These are phyloP conservation scores for Acanthosepion pharaonis DNA, from an alignment of 2,888 invertebrate species.

Conservation along the genomic window DNA sequence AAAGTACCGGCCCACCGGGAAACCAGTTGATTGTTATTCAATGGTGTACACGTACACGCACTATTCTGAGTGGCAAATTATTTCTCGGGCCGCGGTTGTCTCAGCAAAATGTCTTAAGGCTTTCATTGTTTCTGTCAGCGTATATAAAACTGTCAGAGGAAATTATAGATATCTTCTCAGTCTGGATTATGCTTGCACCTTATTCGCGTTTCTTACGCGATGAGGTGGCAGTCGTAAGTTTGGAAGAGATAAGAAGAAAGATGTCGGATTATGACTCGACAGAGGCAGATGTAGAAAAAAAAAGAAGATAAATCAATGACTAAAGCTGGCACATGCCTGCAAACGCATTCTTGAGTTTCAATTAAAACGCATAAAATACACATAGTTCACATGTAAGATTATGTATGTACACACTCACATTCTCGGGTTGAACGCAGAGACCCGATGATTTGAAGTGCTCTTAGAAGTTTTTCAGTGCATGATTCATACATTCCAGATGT, in stretches of 20 bases:
- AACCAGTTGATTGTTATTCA: background rate
- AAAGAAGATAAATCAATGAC: background rate
- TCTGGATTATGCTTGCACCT: background rate
- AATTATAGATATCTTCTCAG: constrained; percentile 1
- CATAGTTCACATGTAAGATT: background rate
- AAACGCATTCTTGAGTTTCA: background rate
- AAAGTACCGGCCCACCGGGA: background rate
- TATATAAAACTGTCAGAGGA: constrained; percentile 33
- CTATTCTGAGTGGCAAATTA: background rate
- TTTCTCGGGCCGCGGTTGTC: background rate
- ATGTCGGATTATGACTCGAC: background rate
- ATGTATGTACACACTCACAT: background rate
- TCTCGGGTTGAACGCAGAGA: background rate
- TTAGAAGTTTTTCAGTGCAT: too few relatives aligned
- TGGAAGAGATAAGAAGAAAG: background rate
- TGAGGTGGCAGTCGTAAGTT: background rate
- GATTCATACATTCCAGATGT: too few relatives aligned
- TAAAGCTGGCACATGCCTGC: background rate
- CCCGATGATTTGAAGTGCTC: too few relatives aligned
- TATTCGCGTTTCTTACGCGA: background rate
- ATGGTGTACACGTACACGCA: background rate
- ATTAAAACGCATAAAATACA: background rate
- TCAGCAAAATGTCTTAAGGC: background rate
- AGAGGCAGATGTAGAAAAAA: background rate
- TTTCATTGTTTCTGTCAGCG: background rate